A percentile compares a stretch with the other conserved stretches of the same genome.
These are phyloP conservation scores for Psammodynastes pulverulentus DNA, from an alignment of 2,113 vertebrate species.

Conservation along the genomic window DNA sequence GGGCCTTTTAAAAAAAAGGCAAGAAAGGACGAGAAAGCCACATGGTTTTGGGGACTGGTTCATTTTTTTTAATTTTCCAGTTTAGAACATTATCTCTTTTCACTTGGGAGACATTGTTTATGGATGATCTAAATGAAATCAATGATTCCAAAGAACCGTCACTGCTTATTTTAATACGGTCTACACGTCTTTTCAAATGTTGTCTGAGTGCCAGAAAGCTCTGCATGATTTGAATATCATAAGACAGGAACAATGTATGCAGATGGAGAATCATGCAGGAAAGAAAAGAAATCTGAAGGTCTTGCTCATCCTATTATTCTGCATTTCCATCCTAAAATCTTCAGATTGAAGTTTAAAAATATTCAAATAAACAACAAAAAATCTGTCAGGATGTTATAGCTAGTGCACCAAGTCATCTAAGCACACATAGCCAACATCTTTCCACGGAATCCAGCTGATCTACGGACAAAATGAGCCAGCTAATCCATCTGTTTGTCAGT, in stretches of 20 bases:
- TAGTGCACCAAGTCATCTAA: neutral
- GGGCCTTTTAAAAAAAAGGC: neutral
- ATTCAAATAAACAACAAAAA: neutral
- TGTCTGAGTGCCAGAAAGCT: neutral
- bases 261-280: slow-evolving; percentile 29
- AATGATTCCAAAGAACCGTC: neutral
- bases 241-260: slow-evolving; percentile 26
- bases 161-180: neutral
- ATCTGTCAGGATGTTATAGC: neutral
- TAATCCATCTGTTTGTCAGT: neutral
- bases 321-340: neutral
- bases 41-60: neutral
- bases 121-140: neutral
- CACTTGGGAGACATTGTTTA: neutral
- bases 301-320: neutral
- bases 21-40: neutral
- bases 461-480: neutral
- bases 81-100: neutral
- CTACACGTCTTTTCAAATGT: neutral
- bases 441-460: neutral
- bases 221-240: slow-evolving; percentile 27
- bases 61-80: neutral
- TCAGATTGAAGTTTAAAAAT: neutral
- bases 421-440: neutral
- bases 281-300: slow-evolving; percentile 20